phyloP scores from a whole-genome alignment of 2,113 vertebrate species.

The Scomber colias region DNA sequence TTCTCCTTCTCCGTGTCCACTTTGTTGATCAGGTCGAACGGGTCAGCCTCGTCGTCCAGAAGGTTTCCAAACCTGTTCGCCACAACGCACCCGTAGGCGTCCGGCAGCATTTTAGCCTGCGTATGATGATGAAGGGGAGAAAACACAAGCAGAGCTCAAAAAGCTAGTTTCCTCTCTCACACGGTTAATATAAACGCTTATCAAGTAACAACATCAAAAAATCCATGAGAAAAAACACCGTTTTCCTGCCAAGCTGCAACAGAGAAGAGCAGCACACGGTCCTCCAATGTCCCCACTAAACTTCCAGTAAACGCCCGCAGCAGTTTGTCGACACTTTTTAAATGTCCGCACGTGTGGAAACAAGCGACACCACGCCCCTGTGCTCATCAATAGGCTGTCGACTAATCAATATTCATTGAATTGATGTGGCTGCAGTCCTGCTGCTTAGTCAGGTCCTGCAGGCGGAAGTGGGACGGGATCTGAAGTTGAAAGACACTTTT shows the following conservation, averaged over 20 bases:
- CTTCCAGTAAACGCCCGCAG: not conserved
- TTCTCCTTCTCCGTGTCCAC: slow-evolving; percentile 75
- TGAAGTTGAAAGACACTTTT: not conserved
- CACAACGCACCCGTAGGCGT: slow-evolving; percentile 88
- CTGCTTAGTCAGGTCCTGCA: slow-evolving; percentile 21
- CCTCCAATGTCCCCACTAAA: not conserved
- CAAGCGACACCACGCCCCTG: slow-evolving; percentile 47
- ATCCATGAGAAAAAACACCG: not conserved
- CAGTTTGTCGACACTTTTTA: slow-evolving; percentile 32
- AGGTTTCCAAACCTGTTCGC: slow-evolving; percentile 92
- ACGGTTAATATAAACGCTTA: not conserved
- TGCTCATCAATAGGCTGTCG: slow-evolving; percentile 39
- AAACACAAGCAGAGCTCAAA: not conserved
- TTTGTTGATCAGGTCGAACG: slow-evolving; percentile 88
- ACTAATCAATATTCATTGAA: slow-evolving; percentile 31
- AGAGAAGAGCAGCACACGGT: not conserved
- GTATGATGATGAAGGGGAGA: not conserved
- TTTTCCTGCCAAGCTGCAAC: slow-evolving; percentile 1
- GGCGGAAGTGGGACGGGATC: not conserved
- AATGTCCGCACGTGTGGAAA: slow-evolving; percentile 66
- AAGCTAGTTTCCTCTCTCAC: not conserved
- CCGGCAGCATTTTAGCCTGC: slow-evolving; percentile 68
- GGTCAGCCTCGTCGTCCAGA: slow-evolving; percentile 91
- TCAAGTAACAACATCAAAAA: not conserved
- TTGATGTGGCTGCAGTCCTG: not conserved